phyloP scores from a whole-genome alignment of 2,888 invertebrate genomes.

The Mythimna ferrago region DNA sequence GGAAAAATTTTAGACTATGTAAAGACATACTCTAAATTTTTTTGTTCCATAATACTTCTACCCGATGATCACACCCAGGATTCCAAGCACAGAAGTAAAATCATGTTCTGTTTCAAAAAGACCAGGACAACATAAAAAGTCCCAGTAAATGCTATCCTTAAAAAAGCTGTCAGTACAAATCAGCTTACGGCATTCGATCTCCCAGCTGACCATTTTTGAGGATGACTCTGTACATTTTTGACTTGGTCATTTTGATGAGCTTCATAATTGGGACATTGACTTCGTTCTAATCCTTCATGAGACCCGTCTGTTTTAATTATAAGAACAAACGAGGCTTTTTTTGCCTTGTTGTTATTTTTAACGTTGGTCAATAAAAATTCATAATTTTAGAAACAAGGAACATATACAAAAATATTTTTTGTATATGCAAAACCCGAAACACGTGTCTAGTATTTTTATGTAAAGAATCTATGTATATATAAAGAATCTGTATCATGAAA shows the following conservation, averaged over 20 bases:
- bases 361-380: background rate
- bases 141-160: background rate
- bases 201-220: constrained; percentile 45
- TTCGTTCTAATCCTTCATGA: constrained; percentile 50
- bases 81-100: background rate
- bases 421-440: too few relatives aligned
- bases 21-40: too few relatives aligned
- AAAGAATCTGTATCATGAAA: too few relatives aligned
- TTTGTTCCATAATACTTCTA: too few relatives aligned
- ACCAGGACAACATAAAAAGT: background rate
- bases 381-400: background rate
- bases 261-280: constrained; percentile 54
- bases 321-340: constrained; percentile 7
- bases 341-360: background rate
- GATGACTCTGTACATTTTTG: constrained; percentile 61
- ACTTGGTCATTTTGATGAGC: constrained; percentile 43
- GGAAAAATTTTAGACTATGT: too few relatives aligned
- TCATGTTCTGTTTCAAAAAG: background rate
- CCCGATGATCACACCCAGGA: background rate
- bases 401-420: too few relatives aligned
- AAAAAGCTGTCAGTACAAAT: background rate
- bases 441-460: too few relatives aligned
- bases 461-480: too few relatives aligned
- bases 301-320: constrained; percentile 47
- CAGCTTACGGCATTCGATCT: background rate